Base-by-base conservation (phyloP, 2,888 invertebrate genomes). In the Hydroisotoma schaefferi region DNA sequence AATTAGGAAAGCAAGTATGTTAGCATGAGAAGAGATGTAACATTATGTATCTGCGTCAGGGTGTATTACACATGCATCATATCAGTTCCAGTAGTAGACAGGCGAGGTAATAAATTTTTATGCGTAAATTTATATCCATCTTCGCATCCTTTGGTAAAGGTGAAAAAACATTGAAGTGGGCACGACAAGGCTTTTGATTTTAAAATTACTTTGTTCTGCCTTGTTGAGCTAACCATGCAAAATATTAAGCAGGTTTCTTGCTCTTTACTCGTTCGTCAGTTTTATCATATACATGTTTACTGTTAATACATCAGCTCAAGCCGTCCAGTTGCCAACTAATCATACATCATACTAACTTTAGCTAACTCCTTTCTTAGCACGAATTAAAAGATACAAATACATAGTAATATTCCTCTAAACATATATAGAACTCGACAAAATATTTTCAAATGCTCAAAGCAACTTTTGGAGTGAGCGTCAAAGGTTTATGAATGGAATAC, bases 61-160 rank as follows among this genome's bases (percentile, higher is more conserved):
- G 37, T 52, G 37, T 37, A 52, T 29, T 37, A 52, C 37, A 52
- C 26, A 28, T 49, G 27, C 53, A 54, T 54, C 44, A 55, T 61
- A 58, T 58, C 61, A 61, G 59, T 59, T 61, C 59, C 65, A 61
- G 67, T 63, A 69, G 67, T 67, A 67, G 65, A 53, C 57, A 61
- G 67, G 66, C 65, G 57, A 67, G 69, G 69, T 69, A 65, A 69
- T 69, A 69, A 69, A 65, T 66, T 69, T 63, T 66, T 62, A 66
- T 66, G 65, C 52, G 65, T 54, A 66, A 57, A 57, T 38, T 44
- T 55, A 55, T 44, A 26, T 44, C 33, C 55, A 55, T 55, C 43
- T 43, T 40, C 46, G 46, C 55, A 55, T 29, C 46, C 46, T 26
- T 44, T 52, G 29, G 51, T 52, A 33, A 52, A 52, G n/a, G n/a